Evolutionary conservation across 2,888 invertebrate genomes (phyloP).

Genomic region (Cephus nigrinus): DNA sequence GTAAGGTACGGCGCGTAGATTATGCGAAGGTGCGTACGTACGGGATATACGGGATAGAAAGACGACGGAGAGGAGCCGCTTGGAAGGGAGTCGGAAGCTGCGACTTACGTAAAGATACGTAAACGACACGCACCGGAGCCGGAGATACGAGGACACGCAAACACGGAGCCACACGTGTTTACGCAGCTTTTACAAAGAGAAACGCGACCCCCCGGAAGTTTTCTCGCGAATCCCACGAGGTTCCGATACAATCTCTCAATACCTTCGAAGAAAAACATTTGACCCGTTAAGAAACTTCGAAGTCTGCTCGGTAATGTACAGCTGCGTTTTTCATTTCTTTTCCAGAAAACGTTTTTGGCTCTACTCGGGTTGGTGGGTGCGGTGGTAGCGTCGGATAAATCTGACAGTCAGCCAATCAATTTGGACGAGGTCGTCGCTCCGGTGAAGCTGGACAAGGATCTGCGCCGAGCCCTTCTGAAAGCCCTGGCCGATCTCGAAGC

Average conservation of each 20-base stretch:
- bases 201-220: slow-evolving; percentile 19
- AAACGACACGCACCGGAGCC: neutral
- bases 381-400: slow-evolving; percentile 33
- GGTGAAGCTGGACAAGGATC: slow-evolving; percentile 77
- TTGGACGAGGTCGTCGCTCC: slow-evolving; percentile 60
- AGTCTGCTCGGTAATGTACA: too few relatives aligned
- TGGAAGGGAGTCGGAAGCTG: too few relatives aligned
- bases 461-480: slow-evolving; percentile 80
- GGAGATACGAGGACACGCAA: neutral
- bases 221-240: neutral
- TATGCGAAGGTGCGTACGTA: too few relatives aligned
- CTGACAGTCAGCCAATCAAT: slow-evolving; percentile 27
- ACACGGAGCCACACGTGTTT: neutral
- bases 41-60: too few relatives aligned
- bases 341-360: slow-evolving; percentile 36
- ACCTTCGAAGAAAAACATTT: too few relatives aligned
- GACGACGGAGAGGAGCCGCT: too few relatives aligned
- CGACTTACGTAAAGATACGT: neutral
- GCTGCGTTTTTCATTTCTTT: slow-evolving; percentile 5
- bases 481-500: slow-evolving; percentile 82
- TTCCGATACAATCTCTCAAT: too few relatives aligned
- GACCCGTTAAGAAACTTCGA: too few relatives aligned
- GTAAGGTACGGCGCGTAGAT: neutral
- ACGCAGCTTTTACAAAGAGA: slow-evolving; percentile 34
- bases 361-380: slow-evolving; percentile 11